These are phyloP conservation scores for Pagetopsis macropterus DNA, from an alignment of 2,797 vertebrate genomes.

Conservation along the genomic window DNA sequence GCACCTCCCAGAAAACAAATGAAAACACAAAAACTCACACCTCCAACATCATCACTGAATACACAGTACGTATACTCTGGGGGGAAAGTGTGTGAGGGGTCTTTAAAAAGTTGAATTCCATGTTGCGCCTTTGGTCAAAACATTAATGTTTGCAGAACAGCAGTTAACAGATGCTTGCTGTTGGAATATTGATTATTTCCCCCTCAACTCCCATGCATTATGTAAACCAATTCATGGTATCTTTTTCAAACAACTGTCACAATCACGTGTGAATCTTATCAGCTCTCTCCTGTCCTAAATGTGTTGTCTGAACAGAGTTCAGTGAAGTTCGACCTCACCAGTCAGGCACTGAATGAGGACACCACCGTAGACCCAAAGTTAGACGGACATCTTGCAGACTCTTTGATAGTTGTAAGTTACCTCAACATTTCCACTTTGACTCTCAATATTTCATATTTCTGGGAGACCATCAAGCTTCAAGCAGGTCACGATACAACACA, in stretches of 20 bases:
- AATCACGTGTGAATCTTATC: not conserved
- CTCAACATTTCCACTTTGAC: not conserved
- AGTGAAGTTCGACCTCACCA: constrained; percentile 62
- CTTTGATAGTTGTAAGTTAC: constrained; percentile 58
- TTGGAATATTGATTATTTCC: too few species aligned
- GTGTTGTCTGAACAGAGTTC: constrained; percentile 68
- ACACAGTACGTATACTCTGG: constrained; percentile 66
- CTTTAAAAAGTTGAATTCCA: not conserved
- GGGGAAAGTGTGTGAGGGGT: not conserved
- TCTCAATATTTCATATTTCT: too few species aligned
- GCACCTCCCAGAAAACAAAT: constrained; percentile 64
- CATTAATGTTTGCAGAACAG: not conserved
- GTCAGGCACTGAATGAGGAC: constrained; percentile 44
- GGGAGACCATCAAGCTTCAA: too few species aligned
- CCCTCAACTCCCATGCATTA: not conserved
- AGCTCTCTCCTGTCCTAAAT: not conserved
- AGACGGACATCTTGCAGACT: constrained; percentile 41
- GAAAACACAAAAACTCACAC: constrained; percentile 70
- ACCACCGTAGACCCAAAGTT: constrained; percentile 44
- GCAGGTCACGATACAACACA: too few species aligned
- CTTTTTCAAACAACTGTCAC: not conserved
- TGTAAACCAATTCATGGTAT: not conserved
- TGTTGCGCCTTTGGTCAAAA: not conserved
- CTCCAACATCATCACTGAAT: constrained; percentile 73
- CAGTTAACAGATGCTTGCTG: not conserved